A percentile compares a stretch with the other conserved stretches of the same genome.
Conservation (phyloP, 2,797 vertebrate genomes). For the Muraenolepis orangiensis region DNA sequence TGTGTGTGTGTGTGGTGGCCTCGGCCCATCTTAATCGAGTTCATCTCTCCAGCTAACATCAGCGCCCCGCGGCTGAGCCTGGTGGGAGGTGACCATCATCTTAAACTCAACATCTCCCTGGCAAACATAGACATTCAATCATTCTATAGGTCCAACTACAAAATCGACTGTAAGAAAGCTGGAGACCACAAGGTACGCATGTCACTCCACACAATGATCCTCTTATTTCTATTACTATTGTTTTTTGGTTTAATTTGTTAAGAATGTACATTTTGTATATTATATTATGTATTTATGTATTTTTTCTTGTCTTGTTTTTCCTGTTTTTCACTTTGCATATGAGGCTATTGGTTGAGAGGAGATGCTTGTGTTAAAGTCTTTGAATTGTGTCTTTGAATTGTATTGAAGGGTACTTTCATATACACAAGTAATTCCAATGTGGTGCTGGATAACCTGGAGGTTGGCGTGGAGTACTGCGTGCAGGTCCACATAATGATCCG, state of each 20-base stretch:
- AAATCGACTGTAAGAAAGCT: slow-evolving; percentile 15
- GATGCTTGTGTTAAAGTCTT: background rate
- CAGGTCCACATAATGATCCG: rapidly evolving
- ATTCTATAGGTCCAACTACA: rapidly evolving
- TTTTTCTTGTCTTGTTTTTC: too few relatives aligned
- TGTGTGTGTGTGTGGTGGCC: background rate
- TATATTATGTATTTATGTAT: too few relatives aligned
- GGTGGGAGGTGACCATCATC: slow-evolving; percentile 50
- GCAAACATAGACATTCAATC: rapidly evolving
- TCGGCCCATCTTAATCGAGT: background rate
- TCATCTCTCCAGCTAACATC: slow-evolving; percentile 52
- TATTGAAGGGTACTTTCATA: background rate
- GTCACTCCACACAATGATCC: background rate
- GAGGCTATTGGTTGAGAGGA: background rate
- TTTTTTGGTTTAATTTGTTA: too few relatives aligned
- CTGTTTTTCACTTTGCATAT: background rate
- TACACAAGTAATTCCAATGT: rapidly evolving
- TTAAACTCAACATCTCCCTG: slow-evolving; percentile 47
- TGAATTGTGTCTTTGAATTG: background rate
- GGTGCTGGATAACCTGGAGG: slow-evolving; percentile 28
- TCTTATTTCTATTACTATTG: background rate
- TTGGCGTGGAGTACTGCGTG: slow-evolving; percentile 55
- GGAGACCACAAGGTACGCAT: slow-evolving; percentile 24
- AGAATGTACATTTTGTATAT: too few relatives aligned
- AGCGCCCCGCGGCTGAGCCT: slow-evolving; percentile 46